These are phyloP conservation scores for Lithophane socia DNA, from an alignment of 2,888 invertebrate species.

Conservation along the genomic window DNA sequence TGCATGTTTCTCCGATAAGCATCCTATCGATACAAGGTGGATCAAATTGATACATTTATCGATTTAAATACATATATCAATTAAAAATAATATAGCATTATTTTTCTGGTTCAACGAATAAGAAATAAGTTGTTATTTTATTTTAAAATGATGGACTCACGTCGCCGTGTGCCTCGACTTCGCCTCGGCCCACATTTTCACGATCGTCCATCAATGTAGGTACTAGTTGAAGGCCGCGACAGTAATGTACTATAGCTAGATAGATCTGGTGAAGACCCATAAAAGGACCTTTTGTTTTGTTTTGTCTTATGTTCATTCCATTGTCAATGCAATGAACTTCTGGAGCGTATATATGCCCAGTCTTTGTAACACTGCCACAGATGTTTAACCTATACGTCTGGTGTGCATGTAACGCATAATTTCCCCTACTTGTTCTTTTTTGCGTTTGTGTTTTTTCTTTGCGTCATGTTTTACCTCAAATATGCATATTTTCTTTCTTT, in stretches of 20 bases:
- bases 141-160: too few relatives aligned
- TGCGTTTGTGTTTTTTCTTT: too few relatives aligned
- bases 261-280: neutral
- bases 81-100: neutral
- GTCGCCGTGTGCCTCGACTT: too few relatives aligned
- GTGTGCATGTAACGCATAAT: too few relatives aligned
- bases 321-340: neutral
- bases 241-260: too few relatives aligned
- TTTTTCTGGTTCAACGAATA: neutral
- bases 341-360: neutral
- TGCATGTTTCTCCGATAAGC: slow-evolving; percentile 17
- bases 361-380: neutral
- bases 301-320: neutral
- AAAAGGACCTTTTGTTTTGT: neutral
- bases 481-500: too few relatives aligned
- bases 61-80: neutral
- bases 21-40: neutral
- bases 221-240: too few relatives aligned
- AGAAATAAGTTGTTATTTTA: neutral
- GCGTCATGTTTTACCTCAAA: too few relatives aligned
- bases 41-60: slow-evolving; percentile 1
- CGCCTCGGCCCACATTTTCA: too few relatives aligned
- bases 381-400: neutral
- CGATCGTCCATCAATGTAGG: too few relatives aligned
- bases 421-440: too few relatives aligned